These are phyloP conservation scores for Platichthys flesus DNA, from an alignment of 2,113 vertebrate species.

Conservation along the genomic window DNA sequence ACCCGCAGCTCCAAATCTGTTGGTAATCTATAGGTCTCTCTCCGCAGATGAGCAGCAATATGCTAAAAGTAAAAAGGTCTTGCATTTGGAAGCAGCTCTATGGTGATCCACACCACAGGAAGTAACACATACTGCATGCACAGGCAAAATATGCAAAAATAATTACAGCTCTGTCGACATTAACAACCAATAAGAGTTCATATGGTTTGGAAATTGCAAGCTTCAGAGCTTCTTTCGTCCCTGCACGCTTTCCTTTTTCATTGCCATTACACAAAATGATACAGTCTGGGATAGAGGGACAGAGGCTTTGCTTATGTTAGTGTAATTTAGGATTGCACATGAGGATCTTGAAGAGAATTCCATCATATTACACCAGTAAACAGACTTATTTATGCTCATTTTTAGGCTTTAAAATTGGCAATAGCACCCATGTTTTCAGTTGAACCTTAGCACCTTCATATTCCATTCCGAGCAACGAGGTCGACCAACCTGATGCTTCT, in stretches of 20 bases:
- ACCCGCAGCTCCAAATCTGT: constrained; percentile 3
- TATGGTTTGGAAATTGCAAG: constrained; percentile 44
- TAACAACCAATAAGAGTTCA: constrained; percentile 36
- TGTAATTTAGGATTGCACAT: constrained; percentile 30
- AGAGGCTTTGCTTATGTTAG: constrained; percentile 36
- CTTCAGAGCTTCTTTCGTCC: constrained; percentile 22
- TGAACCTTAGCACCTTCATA: too few relatives aligned
- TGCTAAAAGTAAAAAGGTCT: constrained; percentile 16
- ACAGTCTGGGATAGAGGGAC: constrained; percentile 14
- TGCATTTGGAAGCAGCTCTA: constrained; percentile 16
- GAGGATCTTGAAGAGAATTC: constrained; percentile 12
- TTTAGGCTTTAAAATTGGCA: too few relatives aligned
- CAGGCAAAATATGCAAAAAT: constrained; percentile 48
- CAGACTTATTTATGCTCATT: too few relatives aligned
- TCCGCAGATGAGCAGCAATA: constrained; percentile 26
- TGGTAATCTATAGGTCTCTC: background rate
- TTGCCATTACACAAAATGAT: constrained; percentile 41
- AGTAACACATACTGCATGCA: constrained; percentile 14
- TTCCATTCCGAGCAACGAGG: too few relatives aligned
- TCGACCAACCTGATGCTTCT: too few relatives aligned
- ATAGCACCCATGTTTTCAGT: too few relatives aligned
- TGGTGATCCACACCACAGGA: constrained; percentile 25
- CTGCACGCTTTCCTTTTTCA: constrained; percentile 31
- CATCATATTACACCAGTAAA: background rate
- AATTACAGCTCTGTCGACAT: constrained; percentile 53